phyloP scores from a whole-genome alignment of 2,113 vertebrate species.

The Solea solea region DNA sequence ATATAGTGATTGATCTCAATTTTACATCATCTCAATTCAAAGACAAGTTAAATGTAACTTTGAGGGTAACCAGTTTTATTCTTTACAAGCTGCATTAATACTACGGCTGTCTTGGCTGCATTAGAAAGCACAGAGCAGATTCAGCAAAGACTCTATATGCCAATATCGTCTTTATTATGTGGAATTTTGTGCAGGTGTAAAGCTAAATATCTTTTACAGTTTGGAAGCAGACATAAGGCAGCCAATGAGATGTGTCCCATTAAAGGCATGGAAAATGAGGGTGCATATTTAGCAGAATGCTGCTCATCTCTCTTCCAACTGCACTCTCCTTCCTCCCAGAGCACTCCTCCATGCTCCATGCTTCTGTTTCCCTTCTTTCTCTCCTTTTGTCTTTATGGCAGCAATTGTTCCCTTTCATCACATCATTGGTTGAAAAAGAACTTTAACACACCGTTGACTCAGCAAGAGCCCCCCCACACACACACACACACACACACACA shows the following conservation, averaged over 20 bases:
- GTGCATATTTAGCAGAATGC: constrained; percentile 77
- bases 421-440: constrained; percentile 65
- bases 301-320: constrained; percentile 68
- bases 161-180: constrained; percentile 64
- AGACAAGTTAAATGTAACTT: constrained; percentile 40
- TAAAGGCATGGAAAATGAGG: constrained; percentile 77
- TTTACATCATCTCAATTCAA: constrained; percentile 10
- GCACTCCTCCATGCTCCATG: constrained; percentile 37
- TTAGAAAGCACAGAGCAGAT: constrained; percentile 29
- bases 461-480: constrained; percentile 50
- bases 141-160: constrained; percentile 48
- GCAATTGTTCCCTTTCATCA: constrained; percentile 70
- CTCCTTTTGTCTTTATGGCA: constrained; percentile 60
- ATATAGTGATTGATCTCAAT: constrained; percentile 22
- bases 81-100: constrained; percentile 37
- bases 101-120: constrained; percentile 12
- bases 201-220: constrained; percentile 70
- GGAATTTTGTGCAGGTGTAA: constrained; percentile 66
- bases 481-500: neutral
- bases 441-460: constrained; percentile 75
- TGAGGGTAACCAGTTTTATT: constrained; percentile 21
- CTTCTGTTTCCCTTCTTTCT: constrained; percentile 3
- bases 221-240: constrained; percentile 78
- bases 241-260: constrained; percentile 83
- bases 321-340: constrained; percentile 24